These are phyloP conservation scores for Tenualosa ilisha DNA, from an alignment of 2,797 vertebrate genomes.

Conservation along the genomic window DNA sequence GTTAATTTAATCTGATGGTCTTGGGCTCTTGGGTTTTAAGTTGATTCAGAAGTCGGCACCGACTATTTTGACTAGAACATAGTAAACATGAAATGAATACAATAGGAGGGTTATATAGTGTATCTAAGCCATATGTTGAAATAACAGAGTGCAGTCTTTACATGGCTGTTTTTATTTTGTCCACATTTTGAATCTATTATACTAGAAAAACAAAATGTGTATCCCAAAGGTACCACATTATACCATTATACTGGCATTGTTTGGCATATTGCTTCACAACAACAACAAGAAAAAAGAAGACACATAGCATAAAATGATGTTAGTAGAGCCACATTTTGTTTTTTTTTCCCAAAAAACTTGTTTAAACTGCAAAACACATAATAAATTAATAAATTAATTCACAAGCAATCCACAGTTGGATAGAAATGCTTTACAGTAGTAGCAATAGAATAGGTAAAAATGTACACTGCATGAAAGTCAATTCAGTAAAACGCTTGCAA, in stretches of 20 bases:
- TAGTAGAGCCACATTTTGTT: constrained; percentile 71
- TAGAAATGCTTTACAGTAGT: constrained; percentile 81
- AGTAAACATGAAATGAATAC: too few species aligned
- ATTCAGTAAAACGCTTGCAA: constrained; percentile 62
- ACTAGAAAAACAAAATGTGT: constrained; percentile 70
- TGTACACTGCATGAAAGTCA: constrained; percentile 65
- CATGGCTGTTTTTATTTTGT: constrained; percentile 71
- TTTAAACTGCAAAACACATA: constrained; percentile 76
- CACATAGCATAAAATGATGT: constrained; percentile 77
- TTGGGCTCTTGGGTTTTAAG: too few species aligned
- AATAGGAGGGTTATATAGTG: too few species aligned
- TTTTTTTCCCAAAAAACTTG: constrained; percentile 49
- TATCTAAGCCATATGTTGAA: constrained; percentile 24
- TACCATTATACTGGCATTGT: constrained; percentile 69
- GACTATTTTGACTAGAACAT: too few species aligned
- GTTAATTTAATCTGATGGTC: too few species aligned
- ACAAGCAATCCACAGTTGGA: constrained; percentile 85
- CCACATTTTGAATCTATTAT: constrained; percentile 72
- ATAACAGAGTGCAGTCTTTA: constrained; percentile 46
- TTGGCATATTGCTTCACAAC: constrained; percentile 78
- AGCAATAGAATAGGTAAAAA: constrained; percentile 72
- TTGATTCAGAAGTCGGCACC: too few species aligned
- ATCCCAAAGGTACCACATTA: constrained; percentile 76
- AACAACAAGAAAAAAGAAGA: constrained; percentile 57
- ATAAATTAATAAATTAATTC: constrained; percentile 99